phyloP scores from a whole-genome alignment of 2,797 vertebrate genomes.

The Holocentrus rufus region DNA sequence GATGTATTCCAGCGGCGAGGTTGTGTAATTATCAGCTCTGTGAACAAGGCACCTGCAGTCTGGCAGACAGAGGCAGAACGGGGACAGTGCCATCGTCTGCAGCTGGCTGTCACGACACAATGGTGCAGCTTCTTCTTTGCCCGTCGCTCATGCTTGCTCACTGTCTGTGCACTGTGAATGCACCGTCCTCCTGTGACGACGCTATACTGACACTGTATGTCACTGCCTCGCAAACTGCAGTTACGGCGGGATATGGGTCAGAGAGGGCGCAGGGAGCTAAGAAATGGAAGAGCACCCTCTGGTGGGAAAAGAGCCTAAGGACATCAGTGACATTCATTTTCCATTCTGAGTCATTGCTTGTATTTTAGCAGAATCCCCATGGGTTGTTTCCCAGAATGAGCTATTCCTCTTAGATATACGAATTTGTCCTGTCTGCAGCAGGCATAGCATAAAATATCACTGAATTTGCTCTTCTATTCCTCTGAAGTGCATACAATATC shows the following conservation, averaged over 20 bases:
- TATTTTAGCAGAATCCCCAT: background rate
- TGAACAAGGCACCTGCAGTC: slow-evolving; percentile 38
- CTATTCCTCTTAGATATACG: too few relatives aligned
- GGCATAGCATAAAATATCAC: too few relatives aligned
- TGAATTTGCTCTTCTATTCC: background rate
- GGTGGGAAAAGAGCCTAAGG: background rate
- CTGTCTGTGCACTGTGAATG: slow-evolving; percentile 14
- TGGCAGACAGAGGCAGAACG: slow-evolving; percentile 12
- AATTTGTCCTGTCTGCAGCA: too few relatives aligned
- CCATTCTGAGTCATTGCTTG: background rate
- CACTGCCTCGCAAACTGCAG: background rate
- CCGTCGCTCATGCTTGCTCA: background rate
- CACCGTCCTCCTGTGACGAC: slow-evolving; percentile 13
- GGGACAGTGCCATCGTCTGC: background rate
- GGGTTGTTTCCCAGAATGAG: too few relatives aligned
- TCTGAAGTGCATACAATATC: background rate
- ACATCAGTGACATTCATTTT: background rate
- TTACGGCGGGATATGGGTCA: background rate
- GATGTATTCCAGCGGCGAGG: slow-evolving; percentile 48
- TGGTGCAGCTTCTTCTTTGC: background rate
- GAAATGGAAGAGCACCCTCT: slow-evolving; percentile 12
- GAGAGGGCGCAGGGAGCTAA: background rate
- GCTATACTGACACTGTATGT: slow-evolving; percentile 7
- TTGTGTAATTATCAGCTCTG: slow-evolving; percentile 13
- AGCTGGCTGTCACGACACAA: slow-evolving; percentile 7